Evolutionary conservation across 2,797 vertebrate species (phyloP), one percentile per base, ranked within the genome.

Genomic region (Gymnopithys bicolor): DNA sequence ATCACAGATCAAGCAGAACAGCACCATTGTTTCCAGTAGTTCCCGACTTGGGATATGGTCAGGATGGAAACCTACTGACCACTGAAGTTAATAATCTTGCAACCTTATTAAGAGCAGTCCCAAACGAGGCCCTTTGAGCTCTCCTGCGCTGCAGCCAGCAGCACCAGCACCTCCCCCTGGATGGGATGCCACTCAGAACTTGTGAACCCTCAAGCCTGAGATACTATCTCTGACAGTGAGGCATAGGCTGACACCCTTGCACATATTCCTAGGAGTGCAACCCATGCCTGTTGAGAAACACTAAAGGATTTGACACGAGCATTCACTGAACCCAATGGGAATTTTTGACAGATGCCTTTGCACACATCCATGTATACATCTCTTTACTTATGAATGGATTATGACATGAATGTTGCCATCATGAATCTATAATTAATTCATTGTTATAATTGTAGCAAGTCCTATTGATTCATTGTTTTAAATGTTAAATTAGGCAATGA

Each of bases 141-240:
- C 66, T 77, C 24, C 64, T 58, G 58, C 64, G 27, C 1, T 39
- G 37, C 45, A 58, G n/a, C 71, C 2, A n/a, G 70, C 43, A 11
- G 17, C 19, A 45, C 51, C 71, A 77, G 58, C 37, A 52, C 45
- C 73, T 59, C 37, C 64, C 45, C 25, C 28, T 70, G 73, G 7
- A 39, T 46, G 59, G 63, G 70, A 4, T 25, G 37, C n/a, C 49
- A 51, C 71, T 52, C n/a, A 46, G 45, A 70, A 9, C 24, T 21
- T 0, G 0, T 4, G 21, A 83, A 35, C 21, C 51, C 24, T 77
- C 52, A 4, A 18, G 25, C 5, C 33, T 59, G 45, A 7, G 28
- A 23, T 25, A 19, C 25, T 39, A 41, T 5, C 58, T 19, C 39
- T 32, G 73, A 14, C 66, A 46, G 7, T 0, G 0, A 46, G 71